Evolutionary conservation across 2,797 vertebrate genomes (phyloP).

Genomic region (Epinephelus malabaricus): DNA sequence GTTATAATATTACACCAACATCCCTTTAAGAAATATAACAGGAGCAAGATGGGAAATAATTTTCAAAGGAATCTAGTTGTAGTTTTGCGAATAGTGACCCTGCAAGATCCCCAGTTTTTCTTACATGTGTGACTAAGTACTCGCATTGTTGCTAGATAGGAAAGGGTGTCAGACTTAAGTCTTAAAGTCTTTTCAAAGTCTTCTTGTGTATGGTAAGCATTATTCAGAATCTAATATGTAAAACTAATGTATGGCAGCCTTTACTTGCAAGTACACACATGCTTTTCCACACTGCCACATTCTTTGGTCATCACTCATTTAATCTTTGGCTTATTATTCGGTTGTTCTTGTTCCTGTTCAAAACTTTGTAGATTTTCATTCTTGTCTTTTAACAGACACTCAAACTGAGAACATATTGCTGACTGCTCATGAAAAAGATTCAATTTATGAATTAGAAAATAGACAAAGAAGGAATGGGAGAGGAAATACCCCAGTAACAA

Average conservation of each 20-base stretch:
- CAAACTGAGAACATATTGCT: neutral
- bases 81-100: too few species aligned
- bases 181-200: too few species aligned
- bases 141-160: too few species aligned
- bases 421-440: neutral
- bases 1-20: too few species aligned
- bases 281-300: slow-evolving; percentile 11
- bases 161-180: too few species aligned
- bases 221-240: neutral
- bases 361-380: neutral
- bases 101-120: too few species aligned
- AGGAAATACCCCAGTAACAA: neutral
- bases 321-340: neutral
- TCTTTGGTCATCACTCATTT: slow-evolving; percentile 21
- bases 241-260: neutral
- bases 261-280: slow-evolving; percentile 15
- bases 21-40: too few species aligned
- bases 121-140: too few species aligned
- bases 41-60: too few species aligned
- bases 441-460: neutral
- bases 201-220: too few species aligned
- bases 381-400: neutral
- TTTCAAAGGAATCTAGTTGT: too few species aligned
- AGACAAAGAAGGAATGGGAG: neutral
- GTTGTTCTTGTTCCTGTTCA: neutral